Evolutionary conservation across 2,888 invertebrate genomes (phyloP).

Genomic region (Silvanus unidentatus): DNA sequence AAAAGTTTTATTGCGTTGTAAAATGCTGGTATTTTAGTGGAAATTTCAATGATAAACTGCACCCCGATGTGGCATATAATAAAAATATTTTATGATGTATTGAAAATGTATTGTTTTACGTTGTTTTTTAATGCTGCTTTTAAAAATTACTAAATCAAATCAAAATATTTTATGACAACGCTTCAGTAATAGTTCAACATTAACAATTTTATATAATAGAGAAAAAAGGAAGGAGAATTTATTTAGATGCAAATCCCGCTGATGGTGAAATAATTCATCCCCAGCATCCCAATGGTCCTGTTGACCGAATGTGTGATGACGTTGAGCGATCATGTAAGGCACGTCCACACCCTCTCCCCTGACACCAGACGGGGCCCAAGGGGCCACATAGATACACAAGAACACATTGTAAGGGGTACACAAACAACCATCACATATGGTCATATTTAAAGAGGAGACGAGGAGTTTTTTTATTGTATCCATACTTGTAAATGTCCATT

Average conservation of each 20-base stretch:
- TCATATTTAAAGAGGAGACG: constrained; percentile 8
- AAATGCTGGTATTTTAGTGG: constrained; percentile 2
- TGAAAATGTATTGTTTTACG: too few species aligned
- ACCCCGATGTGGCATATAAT: neutral
- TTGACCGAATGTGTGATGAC: constrained; percentile 39
- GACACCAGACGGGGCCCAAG: constrained; percentile 14
- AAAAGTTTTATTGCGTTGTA: constrained; percentile 1
- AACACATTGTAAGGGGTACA: constrained; percentile 8
- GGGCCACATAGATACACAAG: constrained; percentile 12
- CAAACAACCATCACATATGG: constrained; percentile 13
- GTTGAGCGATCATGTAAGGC: constrained; percentile 32
- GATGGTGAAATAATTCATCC: too few species aligned
- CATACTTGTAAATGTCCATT: constrained; percentile 1
- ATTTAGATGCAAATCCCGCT: too few species aligned
- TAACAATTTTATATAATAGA: too few species aligned
- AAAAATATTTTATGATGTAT: too few species aligned
- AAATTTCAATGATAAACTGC: neutral
- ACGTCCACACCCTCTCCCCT: constrained; percentile 14
- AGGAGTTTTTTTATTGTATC: neutral
- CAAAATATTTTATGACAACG: too few species aligned
- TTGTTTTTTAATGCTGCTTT: too few species aligned
- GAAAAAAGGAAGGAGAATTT: too few species aligned
- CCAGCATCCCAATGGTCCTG: constrained; percentile 31
- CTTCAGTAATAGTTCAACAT: too few species aligned
- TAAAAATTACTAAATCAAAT: too few species aligned